phyloP scores from a whole-genome alignment of 2,113 vertebrate species.

The Callopanchax toddi region DNA sequence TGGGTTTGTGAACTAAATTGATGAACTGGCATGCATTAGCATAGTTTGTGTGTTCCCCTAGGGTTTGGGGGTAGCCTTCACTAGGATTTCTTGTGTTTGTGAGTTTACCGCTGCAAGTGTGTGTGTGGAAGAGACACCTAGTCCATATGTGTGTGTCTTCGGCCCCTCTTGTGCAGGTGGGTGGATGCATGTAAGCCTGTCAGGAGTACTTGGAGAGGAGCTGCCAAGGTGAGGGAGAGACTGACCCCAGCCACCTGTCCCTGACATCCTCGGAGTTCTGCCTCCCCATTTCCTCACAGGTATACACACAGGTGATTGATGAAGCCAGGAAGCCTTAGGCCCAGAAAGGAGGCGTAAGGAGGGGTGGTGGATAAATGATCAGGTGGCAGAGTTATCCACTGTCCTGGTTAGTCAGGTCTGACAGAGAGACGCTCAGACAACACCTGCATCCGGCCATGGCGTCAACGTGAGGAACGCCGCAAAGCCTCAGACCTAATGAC shows the following conservation, averaged over 20 bases:
- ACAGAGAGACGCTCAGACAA: conserved; percentile 50
- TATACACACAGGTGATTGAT: conserved; percentile 73
- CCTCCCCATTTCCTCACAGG: conserved; percentile 23
- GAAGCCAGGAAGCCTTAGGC: conserved; percentile 47
- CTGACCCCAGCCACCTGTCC: conserved; percentile 77
- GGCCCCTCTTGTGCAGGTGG: conserved; percentile 61
- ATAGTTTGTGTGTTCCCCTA: conserved; percentile 60
- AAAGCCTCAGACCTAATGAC: neutral
- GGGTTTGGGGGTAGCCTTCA: conserved; percentile 44
- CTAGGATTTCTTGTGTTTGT: conserved; percentile 20
- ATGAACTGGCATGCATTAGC: conserved; percentile 74
- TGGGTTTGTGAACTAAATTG: conserved; percentile 57
- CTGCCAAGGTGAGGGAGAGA: conserved; percentile 72
- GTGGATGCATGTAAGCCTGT: conserved; percentile 70
- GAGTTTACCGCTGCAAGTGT: neutral
- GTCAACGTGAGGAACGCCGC: conserved; percentile 1
- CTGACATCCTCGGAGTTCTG: conserved; percentile 54
- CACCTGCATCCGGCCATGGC: conserved; percentile 50
- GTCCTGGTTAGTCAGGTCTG: conserved; percentile 60
- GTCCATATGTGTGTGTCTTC: conserved; percentile 21
- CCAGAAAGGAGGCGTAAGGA: conserved; percentile 26
- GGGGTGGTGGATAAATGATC: conserved; percentile 50
- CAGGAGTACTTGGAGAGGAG: conserved; percentile 64
- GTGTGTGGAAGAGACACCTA: conserved; percentile 37
- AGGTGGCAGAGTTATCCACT: conserved; percentile 41